Percentiles rank a stretch among this genome's conserved stretches.
Conservation (phyloP, 1,140 invertebrate genomes). For the Drosophila kepulauana region DNA sequence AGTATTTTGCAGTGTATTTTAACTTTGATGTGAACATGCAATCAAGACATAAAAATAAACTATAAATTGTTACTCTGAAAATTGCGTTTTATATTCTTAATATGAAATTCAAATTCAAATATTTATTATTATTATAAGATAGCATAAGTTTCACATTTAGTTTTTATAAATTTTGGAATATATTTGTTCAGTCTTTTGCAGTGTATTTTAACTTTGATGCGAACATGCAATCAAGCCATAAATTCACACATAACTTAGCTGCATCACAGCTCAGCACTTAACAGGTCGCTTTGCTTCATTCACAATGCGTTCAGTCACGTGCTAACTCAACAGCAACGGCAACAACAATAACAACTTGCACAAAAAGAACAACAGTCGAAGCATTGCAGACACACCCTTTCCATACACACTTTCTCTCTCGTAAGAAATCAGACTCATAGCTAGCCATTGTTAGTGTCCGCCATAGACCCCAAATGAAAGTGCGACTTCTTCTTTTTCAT, state of each 20-base stretch:
- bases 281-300: conserved; percentile 2
- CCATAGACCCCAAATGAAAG: too few relatives aligned
- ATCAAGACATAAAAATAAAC: background rate
- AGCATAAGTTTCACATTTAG: too few relatives aligned
- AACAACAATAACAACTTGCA: background rate
- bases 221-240: background rate
- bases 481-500: background rate
- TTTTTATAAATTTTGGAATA: too few relatives aligned
- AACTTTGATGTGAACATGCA: too few relatives aligned
- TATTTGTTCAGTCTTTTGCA: too few relatives aligned
- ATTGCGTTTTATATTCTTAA: too few relatives aligned
- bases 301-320: conserved; percentile 36
- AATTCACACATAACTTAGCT: background rate
- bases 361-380: background rate
- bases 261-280: conserved; percentile 6
- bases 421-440: background rate
- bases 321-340: conserved; percentile 2
- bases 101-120: too few relatives aligned
- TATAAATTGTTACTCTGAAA: too few relatives aligned
- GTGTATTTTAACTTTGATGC: too few relatives aligned
- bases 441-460: background rate
- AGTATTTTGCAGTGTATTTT: too few relatives aligned
- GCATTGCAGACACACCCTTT: background rate
- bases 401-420: too few relatives aligned
- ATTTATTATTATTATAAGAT: too few relatives aligned